Conservation (phyloP, 2,113 vertebrate species). For the Campylomormyrus numenius region DNA sequence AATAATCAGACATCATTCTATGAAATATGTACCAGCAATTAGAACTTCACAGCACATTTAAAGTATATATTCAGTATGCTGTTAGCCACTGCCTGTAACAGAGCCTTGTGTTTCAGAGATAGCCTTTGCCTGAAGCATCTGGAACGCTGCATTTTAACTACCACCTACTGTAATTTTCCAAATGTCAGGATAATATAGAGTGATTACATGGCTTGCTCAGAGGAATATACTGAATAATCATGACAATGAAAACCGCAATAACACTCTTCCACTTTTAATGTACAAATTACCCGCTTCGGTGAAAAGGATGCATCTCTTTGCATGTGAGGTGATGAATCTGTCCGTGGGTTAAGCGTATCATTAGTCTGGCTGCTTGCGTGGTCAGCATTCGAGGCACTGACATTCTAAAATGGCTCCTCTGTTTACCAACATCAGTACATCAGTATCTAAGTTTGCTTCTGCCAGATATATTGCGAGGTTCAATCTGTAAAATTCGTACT, state of each 20-base stretch:
- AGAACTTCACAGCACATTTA: background rate
- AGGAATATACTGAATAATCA: constrained; percentile 12
- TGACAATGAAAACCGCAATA: background rate
- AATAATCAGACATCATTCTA: background rate
- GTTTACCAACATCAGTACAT: background rate
- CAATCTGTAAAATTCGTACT: background rate
- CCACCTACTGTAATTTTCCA: constrained; percentile 5
- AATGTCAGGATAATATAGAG: constrained; percentile 12
- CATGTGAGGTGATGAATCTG: background rate
- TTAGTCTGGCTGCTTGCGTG: background rate
- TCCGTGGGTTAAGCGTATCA: background rate
- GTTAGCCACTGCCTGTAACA: background rate
- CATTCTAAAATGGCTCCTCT: background rate
- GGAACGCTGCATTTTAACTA: background rate
- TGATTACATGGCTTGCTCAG: constrained; percentile 1
- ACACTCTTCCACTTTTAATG: constrained; percentile 6
- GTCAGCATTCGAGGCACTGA: background rate
- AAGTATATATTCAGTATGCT: background rate
- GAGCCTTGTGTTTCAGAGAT: background rate
- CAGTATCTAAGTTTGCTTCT: background rate
- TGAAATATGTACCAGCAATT: background rate
- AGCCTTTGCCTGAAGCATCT: background rate
- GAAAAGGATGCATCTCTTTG: constrained; percentile 1
- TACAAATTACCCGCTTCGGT: constrained; percentile 6
- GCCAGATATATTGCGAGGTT: background rate